These are phyloP conservation scores for Dioctria linearis DNA, from an alignment of 2,888 invertebrate species.

Conservation along the genomic window DNA sequence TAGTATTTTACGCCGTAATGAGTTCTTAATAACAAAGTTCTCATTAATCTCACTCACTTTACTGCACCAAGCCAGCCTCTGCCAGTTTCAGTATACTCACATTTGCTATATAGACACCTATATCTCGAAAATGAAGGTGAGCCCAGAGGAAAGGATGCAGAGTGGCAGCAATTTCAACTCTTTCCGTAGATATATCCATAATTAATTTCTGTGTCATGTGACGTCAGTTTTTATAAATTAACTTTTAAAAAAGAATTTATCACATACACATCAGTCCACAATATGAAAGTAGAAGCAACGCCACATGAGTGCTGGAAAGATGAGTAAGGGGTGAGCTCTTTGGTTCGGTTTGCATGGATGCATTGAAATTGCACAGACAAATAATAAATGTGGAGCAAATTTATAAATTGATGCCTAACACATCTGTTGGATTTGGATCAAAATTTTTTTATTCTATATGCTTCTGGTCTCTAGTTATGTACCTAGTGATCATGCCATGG, in stretches of 20 bases:
- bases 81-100: no score
- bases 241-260: slow-evolving; percentile 49
- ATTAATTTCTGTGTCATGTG: slow-evolving; percentile 49
- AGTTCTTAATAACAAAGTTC: no score
- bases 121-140: neutral
- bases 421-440: slow-evolving; percentile 50
- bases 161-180: neutral
- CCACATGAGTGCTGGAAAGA: neutral
- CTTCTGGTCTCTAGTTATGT: neutral
- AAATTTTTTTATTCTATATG: neutral
- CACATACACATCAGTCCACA: slow-evolving; percentile 37
- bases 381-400: slow-evolving; percentile 45
- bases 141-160: neutral
- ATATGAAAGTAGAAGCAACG: neutral
- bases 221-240: slow-evolving; percentile 51
- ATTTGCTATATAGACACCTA: no score
- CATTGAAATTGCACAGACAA: slow-evolving; percentile 38
- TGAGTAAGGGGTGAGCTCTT: neutral
- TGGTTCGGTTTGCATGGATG: slow-evolving; percentile 30
- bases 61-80: no score
- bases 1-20: no score
- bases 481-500: neutral
- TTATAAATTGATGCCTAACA: slow-evolving; percentile 51
- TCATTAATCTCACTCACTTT: no score
- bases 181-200: slow-evolving; percentile 30